Evolutionary conservation across 2,113 vertebrate genomes (phyloP), one percentile per base, ranked within the genome.

Genomic region (Rhinichthys klamathensis): DNA sequence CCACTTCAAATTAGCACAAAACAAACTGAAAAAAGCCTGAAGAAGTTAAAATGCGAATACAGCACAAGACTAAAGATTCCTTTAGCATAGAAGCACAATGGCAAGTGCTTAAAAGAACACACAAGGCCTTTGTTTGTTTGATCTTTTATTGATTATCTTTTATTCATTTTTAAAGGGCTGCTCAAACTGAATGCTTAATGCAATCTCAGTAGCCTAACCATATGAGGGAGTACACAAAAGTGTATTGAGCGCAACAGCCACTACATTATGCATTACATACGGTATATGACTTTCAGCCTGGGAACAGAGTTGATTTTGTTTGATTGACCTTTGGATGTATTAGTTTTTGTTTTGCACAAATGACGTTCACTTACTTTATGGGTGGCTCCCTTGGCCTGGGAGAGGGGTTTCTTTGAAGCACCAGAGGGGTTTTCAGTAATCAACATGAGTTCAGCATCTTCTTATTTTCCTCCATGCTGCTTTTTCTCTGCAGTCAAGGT

Each of bases 391-490:
- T 38, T 46, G 65, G 70, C 74, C 72, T 1, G 1, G 78, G 67
- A 70, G 74, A 32, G 12, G 80, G 79, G 87, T 80, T 79, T 80
- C 51, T 3, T 83, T 41, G 10, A 58, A 80, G 10, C 67, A 54
- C 87, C 44, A 51, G 25, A 4, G 87, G 87, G 84, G 85, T 67
- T 85, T 79, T 38, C 51, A 46, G 41, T 65, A 61, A 82, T 78
- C 72, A 78, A 49, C 27, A 49, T 27, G 65, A 65, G 46, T 56
- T 56, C 54, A 56, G 54, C 54, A 56, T 21, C 27, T 60, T 72
- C 65, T 82, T 69, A 63, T 77, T 72, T 82, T 78, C 41, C 60
- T 85, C 78, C 75, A 78, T 54, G 15, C 69, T 23, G 69, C 12
- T 49, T 35, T 5, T 58, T 80, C 32, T 60, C 35, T 35, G 16